These are phyloP conservation scores for Serinus canaria DNA, from an alignment of 2,113 vertebrate species.

Conservation along the genomic window DNA sequence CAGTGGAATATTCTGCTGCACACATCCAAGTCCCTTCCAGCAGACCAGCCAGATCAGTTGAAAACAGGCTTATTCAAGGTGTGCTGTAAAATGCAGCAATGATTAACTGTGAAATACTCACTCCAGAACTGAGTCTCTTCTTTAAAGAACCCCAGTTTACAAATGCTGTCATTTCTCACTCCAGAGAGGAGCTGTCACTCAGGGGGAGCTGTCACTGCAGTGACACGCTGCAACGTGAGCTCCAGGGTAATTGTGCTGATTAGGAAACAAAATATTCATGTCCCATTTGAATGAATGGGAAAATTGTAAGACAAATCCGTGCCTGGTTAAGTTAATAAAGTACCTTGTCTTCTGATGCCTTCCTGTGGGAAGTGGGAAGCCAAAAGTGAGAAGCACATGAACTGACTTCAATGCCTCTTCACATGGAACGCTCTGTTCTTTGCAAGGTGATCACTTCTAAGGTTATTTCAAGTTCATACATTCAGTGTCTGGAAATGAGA, in stretches of 20 bases:
- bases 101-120: neutral
- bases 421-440: neutral
- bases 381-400: neutral
- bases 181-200: neutral
- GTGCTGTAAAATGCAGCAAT: neutral
- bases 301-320: neutral
- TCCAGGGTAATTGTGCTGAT: neutral
- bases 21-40: neutral
- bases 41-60: neutral
- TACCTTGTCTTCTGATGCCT: neutral
- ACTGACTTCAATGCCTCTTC: neutral
- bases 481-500: neutral
- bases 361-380: neutral
- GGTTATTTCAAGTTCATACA: neutral
- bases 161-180: neutral
- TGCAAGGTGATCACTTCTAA: neutral
- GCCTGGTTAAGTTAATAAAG: neutral
- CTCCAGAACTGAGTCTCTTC: neutral
- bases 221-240: neutral
- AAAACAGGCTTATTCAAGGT: neutral
- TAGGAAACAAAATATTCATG: conserved; percentile 8
- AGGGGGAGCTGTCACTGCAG: neutral
- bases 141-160: neutral
- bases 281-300: neutral
- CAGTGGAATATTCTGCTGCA: neutral